Evolutionary conservation across 1,140 invertebrate species (phyloP).

Genomic region (Meteorus sp.): DNA sequence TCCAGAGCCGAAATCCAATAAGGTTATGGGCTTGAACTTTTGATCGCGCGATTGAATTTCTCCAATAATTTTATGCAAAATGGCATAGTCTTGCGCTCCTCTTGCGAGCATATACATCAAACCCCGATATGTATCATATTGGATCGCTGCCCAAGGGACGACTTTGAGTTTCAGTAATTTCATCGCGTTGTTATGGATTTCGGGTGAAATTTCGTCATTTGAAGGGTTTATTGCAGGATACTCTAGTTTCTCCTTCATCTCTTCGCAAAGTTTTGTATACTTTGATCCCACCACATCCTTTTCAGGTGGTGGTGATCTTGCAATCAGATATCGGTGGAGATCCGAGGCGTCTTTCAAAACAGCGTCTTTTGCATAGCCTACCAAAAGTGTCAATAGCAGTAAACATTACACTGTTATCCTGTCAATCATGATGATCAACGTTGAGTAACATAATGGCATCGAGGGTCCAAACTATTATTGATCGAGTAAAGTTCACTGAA

Average conservation of each 20-base stretch:
- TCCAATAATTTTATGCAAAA: constrained; percentile 69
- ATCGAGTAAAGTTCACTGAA: neutral
- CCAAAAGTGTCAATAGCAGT: too few species aligned
- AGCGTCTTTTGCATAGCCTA: constrained; percentile 60
- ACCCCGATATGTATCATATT: constrained; percentile 66
- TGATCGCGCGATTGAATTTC: constrained; percentile 70
- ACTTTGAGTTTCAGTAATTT: constrained; percentile 62
- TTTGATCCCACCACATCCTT: constrained; percentile 57
- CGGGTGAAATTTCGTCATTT: constrained; percentile 41
- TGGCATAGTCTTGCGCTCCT: constrained; percentile 74
- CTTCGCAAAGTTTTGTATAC: constrained; percentile 47
- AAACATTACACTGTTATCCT: too few species aligned
- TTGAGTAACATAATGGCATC: too few species aligned
- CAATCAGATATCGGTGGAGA: constrained; percentile 64
- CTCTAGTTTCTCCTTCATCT: constrained; percentile 44
- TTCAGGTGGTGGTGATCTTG: constrained; percentile 66
- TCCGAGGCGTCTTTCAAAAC: constrained; percentile 58
- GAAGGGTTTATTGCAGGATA: constrained; percentile 38
- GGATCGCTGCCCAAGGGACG: constrained; percentile 73
- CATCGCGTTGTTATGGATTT: constrained; percentile 46
- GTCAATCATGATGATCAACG: too few species aligned
- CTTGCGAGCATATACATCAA: constrained; percentile 72
- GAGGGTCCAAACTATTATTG: constrained; percentile 30
- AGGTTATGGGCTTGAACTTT: constrained; percentile 72
- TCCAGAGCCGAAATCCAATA: constrained; percentile 92